Evolutionary conservation across 2,888 invertebrate species (phyloP), one percentile per base, ranked within the genome.

Genomic region (Rhopalosiphum nymphaeae): DNA sequence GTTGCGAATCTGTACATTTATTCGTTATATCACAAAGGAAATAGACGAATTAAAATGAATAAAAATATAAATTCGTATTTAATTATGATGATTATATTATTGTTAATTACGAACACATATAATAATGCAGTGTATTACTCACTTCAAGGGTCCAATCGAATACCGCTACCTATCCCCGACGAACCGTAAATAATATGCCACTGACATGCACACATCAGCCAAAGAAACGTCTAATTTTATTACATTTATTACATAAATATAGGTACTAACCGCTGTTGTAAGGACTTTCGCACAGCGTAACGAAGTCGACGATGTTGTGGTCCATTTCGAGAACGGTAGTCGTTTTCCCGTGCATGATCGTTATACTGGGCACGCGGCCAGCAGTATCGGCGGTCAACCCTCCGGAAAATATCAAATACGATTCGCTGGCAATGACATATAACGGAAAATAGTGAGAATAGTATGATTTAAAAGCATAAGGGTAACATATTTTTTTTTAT

Each of bases 241-340:
- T 44, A 86, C 57, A 78, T 26, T 85, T 84, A 46, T 57, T 56
- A 46, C 29, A 86, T n/a, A 85, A 86, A 44, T 56, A 16, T 36
- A 87, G 78, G 78, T 94, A 96, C 96, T 96, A 96, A 99, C 99
- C 99, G 96, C 98, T 98, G 95, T 97, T 97, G 97, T 98, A 99
- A 46, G 99, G 99, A 95, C 98, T 98, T 96, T 99, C 98, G 96
- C 99, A 99, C 94, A 99, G 97, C 94, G 98, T 98, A 95, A 99
- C 97, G 96, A 99, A 99, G 97, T 99, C 99, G 95, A 99, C 97
- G 95, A 99, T 99, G 96, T 98, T 98, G 96, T 99, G 99, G 96
- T 99, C 99, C 99, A 99, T 99, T 97, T 99, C 99, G 95, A 99
- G 97, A 95, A 99, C 99, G 57, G 99, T 99, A 95, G 99, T 99